Percentiles rank a stretch among this genome's conserved stretches.
Conservation (phyloP, 2,113 vertebrate species). For the Atrichornis clamosus region DNA sequence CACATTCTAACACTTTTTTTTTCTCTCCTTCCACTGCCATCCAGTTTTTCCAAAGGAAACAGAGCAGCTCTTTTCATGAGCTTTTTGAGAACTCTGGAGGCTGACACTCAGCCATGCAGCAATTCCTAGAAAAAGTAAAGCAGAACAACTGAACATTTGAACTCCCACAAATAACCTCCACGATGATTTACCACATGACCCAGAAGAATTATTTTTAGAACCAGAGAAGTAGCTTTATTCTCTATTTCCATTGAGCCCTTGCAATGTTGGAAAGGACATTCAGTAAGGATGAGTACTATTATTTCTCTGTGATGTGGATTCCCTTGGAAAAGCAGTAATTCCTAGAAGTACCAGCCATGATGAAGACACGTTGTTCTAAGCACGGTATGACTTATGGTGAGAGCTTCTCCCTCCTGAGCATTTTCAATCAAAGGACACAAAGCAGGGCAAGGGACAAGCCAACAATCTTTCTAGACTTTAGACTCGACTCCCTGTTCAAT, state of each 20-base stretch:
- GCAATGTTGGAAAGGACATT: not conserved
- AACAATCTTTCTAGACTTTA: not conserved
- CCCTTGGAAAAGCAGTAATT: conserved; percentile 29
- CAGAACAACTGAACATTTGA: conserved; percentile 62
- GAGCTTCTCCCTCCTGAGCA: not conserved
- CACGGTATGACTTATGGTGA: not conserved
- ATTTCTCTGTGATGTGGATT: not conserved
- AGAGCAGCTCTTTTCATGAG: conserved; percentile 53
- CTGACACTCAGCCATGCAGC: conserved; percentile 30
- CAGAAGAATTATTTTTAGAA: conserved; percentile 57
- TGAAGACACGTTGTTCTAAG: conserved; percentile 36
- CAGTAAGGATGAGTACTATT: conserved; percentile 20
- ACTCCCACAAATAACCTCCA: conserved; percentile 48
- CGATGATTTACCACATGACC: conserved; percentile 51
- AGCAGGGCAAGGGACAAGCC: not conserved
- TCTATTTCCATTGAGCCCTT: conserved; percentile 29
- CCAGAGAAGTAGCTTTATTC: conserved; percentile 21
- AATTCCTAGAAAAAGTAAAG: conserved; percentile 61
- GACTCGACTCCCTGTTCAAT: not conserved
- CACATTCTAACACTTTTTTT: conserved; percentile 39
- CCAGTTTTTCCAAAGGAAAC: conserved; percentile 62
- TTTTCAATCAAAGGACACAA: not conserved
- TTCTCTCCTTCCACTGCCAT: not conserved
- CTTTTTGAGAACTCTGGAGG: not conserved
- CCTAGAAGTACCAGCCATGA: conserved; percentile 46